Base-by-base conservation (phyloP, 35 echinoderm and acorn worm genomes). In the Anneissia japonica region DNA sequence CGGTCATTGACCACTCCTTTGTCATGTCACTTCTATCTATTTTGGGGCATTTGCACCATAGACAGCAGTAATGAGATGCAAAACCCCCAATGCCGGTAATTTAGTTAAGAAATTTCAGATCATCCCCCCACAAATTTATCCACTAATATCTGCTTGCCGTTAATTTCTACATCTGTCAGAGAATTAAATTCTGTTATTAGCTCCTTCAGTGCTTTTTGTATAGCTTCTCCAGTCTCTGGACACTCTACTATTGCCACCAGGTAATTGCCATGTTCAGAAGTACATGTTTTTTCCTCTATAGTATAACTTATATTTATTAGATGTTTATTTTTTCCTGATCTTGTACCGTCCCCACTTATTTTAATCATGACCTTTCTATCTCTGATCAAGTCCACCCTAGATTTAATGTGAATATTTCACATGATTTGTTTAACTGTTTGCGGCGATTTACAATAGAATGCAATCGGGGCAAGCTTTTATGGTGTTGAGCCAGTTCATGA, bases 1-100 rank as follows among this genome's bases (percentile, higher is more conserved):
- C 87, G 6, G 46, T 93, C 92, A 93, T 89, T 9, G 92, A 90
- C 92, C 92, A 86, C 28, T 75, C n/a, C 74, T 82, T 89, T 4
- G 43, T 89, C 7, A 77, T 45, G 77, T 93, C 92, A 39, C 28
- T 33, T 23, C 82, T n/a, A 0, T 94, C 88, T 30, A 10, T 4
- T 37, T 79, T 94, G 38, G 87, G 80, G 75, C 88, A 94, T 39
- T 94, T 89, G 37, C 92, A 93, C 88, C 87, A 93, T 14, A 87
- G 72, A 83, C 81, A 88, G 35, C 79, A 77, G 34, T 75, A 89
- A 82, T 31, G 39, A 29, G 87, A 88, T 10, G 46, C 86, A 88
- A 82, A 88, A 17, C 86, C 86, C 17, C 86, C 86, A 55, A 83
- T 92, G 11, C 85, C 90, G 10, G 77, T 81, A 46, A 92, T 55